Base-by-base conservation (phyloP, 2,113 vertebrate species). In the Macquaria australasica region DNA sequence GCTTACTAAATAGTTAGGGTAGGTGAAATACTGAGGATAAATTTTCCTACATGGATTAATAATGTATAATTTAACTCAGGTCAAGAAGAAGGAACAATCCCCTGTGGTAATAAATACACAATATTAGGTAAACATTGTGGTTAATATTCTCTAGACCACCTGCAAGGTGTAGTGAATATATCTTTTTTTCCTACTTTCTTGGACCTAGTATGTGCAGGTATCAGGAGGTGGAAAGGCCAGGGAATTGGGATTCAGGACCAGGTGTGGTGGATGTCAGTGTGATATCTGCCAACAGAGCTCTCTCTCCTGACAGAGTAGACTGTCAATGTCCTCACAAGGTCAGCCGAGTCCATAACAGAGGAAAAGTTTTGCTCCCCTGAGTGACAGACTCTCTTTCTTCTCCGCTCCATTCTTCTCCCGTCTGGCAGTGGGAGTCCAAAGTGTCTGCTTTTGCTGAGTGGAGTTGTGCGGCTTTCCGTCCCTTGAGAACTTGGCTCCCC, bases 401-500 rank as follows among this genome's bases (percentile, higher is more conserved):
- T 79, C 63, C 0, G 10, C 83, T 77, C 55, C 66, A 81, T 83
- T 89, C 79, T 79, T 77, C 56, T 85, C 43, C 68, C 45, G n/a
- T 71, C 73, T 83, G 83, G 72, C 73, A 51, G 72, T 85, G 68
- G 66, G 86, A 89, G 85, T 89, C 84, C 73, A 85, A 81, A 88
- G 82, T 83, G 77, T 87, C 88, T 79, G 41, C 82, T 88, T 87
- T 73, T 87, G 75, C 85, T 73, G 90, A 87, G 90, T 68, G 78
- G 83, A 87, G 84, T 55, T 85, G 62, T 82, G 84, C 69, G 73
- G 80, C 77, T 84, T 83, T 85, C 74, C 21, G 69, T 92, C 81
- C 89, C 89, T 81, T 73, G 83, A 94, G 86, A 88, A 85, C 82
- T 81, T 84, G 80, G 83, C 87, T 90, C 86, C 76, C 77, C 77